Percentiles rank a stretch among this genome's conserved stretches.
Evolutionary conservation across 2,113 vertebrate genomes (phyloP).

Genomic region (Crotophaga sulcirostris): DNA sequence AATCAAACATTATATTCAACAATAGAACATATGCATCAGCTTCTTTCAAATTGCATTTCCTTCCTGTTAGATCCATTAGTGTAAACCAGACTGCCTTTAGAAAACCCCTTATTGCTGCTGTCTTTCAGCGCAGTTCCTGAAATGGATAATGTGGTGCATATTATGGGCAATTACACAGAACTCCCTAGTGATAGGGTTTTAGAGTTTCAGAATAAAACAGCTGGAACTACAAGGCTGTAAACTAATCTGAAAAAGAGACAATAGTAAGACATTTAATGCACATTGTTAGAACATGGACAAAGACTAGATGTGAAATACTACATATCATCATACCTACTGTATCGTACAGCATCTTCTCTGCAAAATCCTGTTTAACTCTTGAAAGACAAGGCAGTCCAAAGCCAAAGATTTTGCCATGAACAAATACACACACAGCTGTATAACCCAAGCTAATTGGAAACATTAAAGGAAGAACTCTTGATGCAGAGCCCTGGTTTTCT

Average conservation of each 20-base stretch:
- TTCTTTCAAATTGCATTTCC: conserved; percentile 96
- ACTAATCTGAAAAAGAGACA: conserved; percentile 77
- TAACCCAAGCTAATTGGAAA: background rate
- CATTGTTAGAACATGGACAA: conserved; percentile 54
- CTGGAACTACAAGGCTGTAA: conserved; percentile 82
- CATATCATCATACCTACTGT: background rate
- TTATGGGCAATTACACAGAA: conserved; percentile 92
- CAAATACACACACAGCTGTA: background rate
- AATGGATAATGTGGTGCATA: conserved; percentile 90
- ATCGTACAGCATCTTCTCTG: background rate
- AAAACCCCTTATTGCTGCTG: conserved; percentile 87
- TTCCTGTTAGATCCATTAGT: conserved; percentile 93
- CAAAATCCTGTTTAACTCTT: conserved; percentile 22
- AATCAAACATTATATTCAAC: conserved; percentile 92
- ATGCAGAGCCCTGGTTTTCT: conserved; percentile 1
- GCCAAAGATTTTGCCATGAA: background rate
- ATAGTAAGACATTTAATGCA: conserved; percentile 56
- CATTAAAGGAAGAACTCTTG: conserved; percentile 1
- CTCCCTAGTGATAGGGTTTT: conserved; percentile 83
- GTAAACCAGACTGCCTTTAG: conserved; percentile 89
- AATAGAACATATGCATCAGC: conserved; percentile 92
- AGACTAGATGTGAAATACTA: conserved; percentile 17
- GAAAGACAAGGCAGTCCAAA: background rate
- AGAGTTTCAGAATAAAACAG: conserved; percentile 87
- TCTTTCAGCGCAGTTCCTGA: conserved; percentile 87